Base-by-base conservation (phyloP, 2,113 vertebrate species). In the Mesembrinibis cayennensis region DNA sequence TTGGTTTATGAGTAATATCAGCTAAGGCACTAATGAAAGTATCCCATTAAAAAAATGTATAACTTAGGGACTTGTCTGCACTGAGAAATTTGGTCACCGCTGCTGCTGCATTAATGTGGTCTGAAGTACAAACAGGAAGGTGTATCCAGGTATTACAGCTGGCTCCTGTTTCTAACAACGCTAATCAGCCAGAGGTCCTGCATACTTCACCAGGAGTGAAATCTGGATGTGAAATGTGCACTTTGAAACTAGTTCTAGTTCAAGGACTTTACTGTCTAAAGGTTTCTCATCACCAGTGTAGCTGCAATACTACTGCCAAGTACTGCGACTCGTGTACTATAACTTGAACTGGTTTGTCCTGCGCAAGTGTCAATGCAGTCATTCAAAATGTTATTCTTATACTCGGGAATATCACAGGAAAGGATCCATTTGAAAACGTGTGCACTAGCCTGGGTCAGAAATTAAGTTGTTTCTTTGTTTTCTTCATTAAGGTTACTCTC, bases 1-100 rank as follows among this genome's bases (percentile, higher is more conserved):
- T 82, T 96, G 95, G 91, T 95, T 96, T 96, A 88, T 97, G 91
- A 97, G 89, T 94, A 97, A 96, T 97, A 95, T 88, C 95, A 91
- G 87, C 93, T 81, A 34, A 90, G 50, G 87, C 83, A 85, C 74
- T 96, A 97, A 97, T 96, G 97, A 96, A 97, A 96, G 82, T 53
- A 94, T 94, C 89, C 96, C 74, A 96, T 97, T 97, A 93, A 97
- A 97, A 91, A 97, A 97, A 93, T 66, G 89, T 83, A 83, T 95
- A 95, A 97, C 87, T 95, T 95, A 71, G 59, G 84, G 42, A 95
- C 82, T 95, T 88, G 91, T 80, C 91, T 91, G 74, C 84, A 18
- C 78, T 83, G 93, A 91, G 84, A 85, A 97, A 95, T 95, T 66
- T 82, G 76, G 74, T 80, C 87, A 29, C 84, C 86, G 87, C 66